Percentiles rank a stretch among this genome's conserved stretches.
Conservation (phyloP, 1,140 invertebrate genomes). For the Wiebesia pumilae region DNA sequence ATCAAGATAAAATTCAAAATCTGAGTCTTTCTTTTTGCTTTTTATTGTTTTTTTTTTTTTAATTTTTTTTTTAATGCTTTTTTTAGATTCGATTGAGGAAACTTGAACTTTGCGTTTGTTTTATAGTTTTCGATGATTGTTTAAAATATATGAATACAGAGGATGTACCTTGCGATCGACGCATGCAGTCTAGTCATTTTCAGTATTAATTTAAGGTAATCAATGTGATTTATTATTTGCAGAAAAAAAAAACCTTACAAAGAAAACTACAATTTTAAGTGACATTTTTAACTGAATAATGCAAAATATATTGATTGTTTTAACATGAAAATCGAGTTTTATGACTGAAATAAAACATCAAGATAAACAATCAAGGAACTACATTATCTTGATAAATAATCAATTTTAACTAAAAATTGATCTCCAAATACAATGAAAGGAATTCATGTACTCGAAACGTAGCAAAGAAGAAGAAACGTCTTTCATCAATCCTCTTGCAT, state of each 20-base stretch:
- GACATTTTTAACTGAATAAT: conserved; percentile 32
- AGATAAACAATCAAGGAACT: conserved; percentile 23
- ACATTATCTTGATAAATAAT: conserved; percentile 25
- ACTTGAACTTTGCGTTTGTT: conserved; percentile 52
- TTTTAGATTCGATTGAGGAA: conserved; percentile 28
- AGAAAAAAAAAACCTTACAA: conserved; percentile 26
- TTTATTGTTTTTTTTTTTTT: neutral
- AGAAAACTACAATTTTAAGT: conserved; percentile 39
- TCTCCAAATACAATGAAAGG: conserved; percentile 19
- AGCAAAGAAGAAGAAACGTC: conserved; percentile 23
- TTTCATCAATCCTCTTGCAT: conserved; percentile 32
- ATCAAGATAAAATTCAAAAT: conserved; percentile 29
- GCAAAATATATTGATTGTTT: conserved; percentile 34
- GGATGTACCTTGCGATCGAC: conserved; percentile 47
- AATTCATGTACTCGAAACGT: conserved; percentile 33
- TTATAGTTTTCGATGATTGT: conserved; percentile 49
- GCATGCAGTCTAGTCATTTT: conserved; percentile 60
- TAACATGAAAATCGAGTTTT: conserved; percentile 35
- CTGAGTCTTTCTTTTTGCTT: neutral
- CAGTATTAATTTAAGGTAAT: conserved; percentile 56
- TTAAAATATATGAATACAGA: conserved; percentile 47
- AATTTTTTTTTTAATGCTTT: conserved; percentile 7
- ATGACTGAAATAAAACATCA: conserved; percentile 16
- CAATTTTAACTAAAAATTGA: conserved; percentile 34
- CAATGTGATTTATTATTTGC: conserved; percentile 38